Base-by-base conservation (phyloP, 2,888 invertebrate genomes). In the Bembecia ichneumoniformis region DNA sequence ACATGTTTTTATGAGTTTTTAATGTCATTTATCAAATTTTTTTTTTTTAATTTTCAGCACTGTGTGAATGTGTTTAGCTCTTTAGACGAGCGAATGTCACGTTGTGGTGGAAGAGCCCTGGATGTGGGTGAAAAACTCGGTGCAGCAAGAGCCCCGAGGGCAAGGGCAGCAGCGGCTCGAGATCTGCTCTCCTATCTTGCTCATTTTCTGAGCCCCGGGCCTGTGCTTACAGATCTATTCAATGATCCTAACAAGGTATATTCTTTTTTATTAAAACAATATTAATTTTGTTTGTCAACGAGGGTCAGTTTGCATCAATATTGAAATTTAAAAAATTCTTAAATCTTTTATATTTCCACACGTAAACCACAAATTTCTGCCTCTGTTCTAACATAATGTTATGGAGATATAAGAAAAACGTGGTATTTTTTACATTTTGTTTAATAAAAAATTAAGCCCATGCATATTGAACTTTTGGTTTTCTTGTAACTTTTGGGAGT, bases 81-180 rank as follows among this genome's bases (percentile, higher is more conserved):
- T 57, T 77, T 99, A 48, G 99, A 99, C 77, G 96, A 96, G 65
- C 93, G 97, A 63, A 98, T 99, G 69, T 98, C 98, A 64, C 94
- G 94, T 51, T 99, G 99, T 45, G 98, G 99, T 0, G 97, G 97
- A 0, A 96, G 98, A 82, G 99, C 99, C 0, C 91, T 99, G 46
- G 98, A 99, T 80, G 90, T 99, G n/a, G 99, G 99, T 0, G 99
- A 99, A 80, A 99, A 99, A 73, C 87, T 99, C 45, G 99, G 99
- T 65, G 97, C 96, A 57, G 97, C 99, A 0, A 95, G 98, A 71
- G 96, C 95, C 0, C 99, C 99, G 0, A 86, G 99, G 51, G 94
- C 97, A 13, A 89, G 99, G 52, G 97, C 98, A 0, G 96, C 96
- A 0, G 99, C 99, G 66, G 99, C 99, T 0, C 93, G 97, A 64